phyloP scores from a whole-genome alignment of 1,140 invertebrate genomes.

The Nephila pilipes region DNA sequence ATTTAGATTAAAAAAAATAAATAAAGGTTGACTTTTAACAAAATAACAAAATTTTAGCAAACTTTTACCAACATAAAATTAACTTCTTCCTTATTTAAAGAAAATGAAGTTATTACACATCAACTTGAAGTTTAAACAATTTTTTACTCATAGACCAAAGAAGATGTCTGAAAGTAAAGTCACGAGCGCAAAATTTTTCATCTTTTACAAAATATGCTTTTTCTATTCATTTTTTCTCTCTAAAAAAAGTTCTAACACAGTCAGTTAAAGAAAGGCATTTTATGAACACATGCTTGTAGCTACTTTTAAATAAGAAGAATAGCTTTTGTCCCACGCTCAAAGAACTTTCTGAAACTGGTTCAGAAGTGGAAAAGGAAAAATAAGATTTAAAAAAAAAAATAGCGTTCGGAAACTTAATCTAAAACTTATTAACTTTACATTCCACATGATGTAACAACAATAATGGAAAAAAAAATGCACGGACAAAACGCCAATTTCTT shows the following conservation, averaged over 20 bases:
- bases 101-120: background rate
- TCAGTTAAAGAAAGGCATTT: slow-evolving; percentile 24
- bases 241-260: background rate
- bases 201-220: background rate
- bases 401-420: slow-evolving; percentile 73
- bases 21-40: too few relatives aligned
- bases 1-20: too few relatives aligned
- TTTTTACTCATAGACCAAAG: background rate
- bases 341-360: background rate
- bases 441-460: slow-evolving; percentile 77
- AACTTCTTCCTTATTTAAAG: too few relatives aligned
- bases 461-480: slow-evolving; percentile 65
- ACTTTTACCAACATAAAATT: too few relatives aligned
- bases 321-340: slow-evolving; percentile 42
- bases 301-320: slow-evolving; percentile 19
- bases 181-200: slow-evolving; percentile 1
- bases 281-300: background rate
- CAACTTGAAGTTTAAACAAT: background rate
- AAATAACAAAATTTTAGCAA: too few relatives aligned
- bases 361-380: slow-evolving; percentile 25
- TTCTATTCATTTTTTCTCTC: background rate
- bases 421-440: slow-evolving; percentile 77
- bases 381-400: slow-evolving; percentile 37
- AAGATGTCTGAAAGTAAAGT: background rate
- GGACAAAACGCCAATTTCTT: slow-evolving; percentile 75